Evolutionary conservation across 2,888 invertebrate species (phyloP), one percentile per base, ranked within the genome.

Genomic region (Clostera curtula): DNA sequence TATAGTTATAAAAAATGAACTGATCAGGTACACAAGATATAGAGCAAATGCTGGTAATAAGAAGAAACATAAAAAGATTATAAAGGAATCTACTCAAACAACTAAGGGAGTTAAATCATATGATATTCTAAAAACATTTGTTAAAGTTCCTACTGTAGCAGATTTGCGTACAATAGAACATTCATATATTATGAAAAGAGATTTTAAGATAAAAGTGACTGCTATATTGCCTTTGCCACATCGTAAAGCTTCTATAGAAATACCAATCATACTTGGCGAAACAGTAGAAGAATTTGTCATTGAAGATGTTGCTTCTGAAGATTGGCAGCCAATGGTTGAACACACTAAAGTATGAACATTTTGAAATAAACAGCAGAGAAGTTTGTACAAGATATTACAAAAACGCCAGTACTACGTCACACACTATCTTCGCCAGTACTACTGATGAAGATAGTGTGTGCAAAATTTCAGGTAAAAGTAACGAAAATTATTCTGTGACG

Each of bases 241-340:
- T 19, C 24, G 27, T 4, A 50, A 59, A 32, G 25, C 40, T 5
- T 30, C 31, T 3, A 21, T 36, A 0, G 40, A 53, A 15, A 34
- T 55, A 8, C 56, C 56, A 17, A 37, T 62, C 17, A 46, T 51
- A 2, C 47, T 61, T 18, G 52, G 54, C 7, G 40, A 46, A 12
- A 36, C 21, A 25, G 7, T 8, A 18, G 18, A 17, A 3, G 15
- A 20, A 4, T 30, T 8, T 27, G 28, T 12, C 3, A 10, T 13
- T 8, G 12, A 17, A 1, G 29, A 32, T 6, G 32, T 31, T n/a
- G 43, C 47, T 12, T 49, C 50, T 4, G 41, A 47, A 1, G 49
- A 49, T 19, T 49, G 47, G 39, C 38, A 50, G 28, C 40, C 21
- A 2, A 47, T 50, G 40, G 32, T 29, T 12, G 46, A 45, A 35